A percentile compares a stretch with the other conserved stretches of the same genome.
Evolutionary conservation across 2,888 invertebrate genomes (phyloP).

Genomic region (Apamea monoglypha): DNA sequence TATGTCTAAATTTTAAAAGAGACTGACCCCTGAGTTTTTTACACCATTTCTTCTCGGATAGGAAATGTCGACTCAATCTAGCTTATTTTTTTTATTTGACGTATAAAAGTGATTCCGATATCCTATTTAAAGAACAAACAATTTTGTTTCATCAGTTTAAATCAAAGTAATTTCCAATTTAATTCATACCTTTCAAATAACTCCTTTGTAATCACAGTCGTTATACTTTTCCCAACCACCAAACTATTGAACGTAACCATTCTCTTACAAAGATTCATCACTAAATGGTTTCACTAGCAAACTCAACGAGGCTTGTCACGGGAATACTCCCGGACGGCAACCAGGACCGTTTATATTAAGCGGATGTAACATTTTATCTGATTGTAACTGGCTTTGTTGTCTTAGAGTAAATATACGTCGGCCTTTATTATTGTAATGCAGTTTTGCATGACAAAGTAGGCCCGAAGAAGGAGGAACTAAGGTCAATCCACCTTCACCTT

Average conservation of each 20-base stretch:
- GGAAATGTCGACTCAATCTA: not conserved
- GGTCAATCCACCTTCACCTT: slow-evolving; percentile 14
- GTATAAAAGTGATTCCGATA: not conserved
- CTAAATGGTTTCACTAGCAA: slow-evolving; percentile 4
- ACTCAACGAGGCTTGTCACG: slow-evolving; percentile 16
- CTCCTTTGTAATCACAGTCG: slow-evolving; percentile 11
- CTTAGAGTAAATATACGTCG: slow-evolving; percentile 20
- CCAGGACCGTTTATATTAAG: slow-evolving; percentile 36
- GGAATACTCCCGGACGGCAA: slow-evolving; percentile 14
- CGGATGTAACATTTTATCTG: slow-evolving; percentile 55
- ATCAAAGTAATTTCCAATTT: not conserved
- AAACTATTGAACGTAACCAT: slow-evolving; percentile 23
- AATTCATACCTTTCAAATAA: slow-evolving; percentile 44
- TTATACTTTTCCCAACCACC: slow-evolving; percentile 10
- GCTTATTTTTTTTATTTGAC: not conserved
- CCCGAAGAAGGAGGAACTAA: not conserved
- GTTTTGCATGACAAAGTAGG: slow-evolving; percentile 57
- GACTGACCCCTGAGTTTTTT: not conserved
- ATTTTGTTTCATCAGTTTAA: not conserved
- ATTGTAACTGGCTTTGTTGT: slow-evolving; percentile 43
- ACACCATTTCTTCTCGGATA: not conserved
- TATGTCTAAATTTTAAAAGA: not conserved
- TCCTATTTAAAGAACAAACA: not conserved
- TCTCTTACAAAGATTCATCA: slow-evolving; percentile 55
- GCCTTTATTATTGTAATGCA: slow-evolving; percentile 60